Percentiles rank a stretch among this genome's conserved stretches.
Conservation (phyloP, 2,797 vertebrate species). For the Prionace glauca region DNA sequence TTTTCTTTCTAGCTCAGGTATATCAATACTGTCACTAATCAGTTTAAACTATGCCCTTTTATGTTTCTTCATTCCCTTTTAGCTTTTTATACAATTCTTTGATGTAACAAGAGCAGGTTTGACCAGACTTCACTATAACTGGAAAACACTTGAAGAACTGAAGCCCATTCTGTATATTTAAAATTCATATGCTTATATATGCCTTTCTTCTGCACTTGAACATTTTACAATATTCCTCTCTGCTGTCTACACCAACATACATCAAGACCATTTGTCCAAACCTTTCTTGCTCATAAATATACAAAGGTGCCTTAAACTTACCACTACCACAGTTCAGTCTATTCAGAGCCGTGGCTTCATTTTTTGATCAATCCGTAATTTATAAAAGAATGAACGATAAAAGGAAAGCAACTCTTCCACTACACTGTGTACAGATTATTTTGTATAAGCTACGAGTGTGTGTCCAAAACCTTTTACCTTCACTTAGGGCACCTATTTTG, state of each 20-base stretch:
- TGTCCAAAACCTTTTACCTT: background rate
- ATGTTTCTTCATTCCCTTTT: slow-evolving; percentile 81
- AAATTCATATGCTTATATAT: slow-evolving; percentile 95
- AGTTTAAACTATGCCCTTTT: slow-evolving; percentile 99
- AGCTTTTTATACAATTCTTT: slow-evolving; percentile 82
- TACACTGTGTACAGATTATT: slow-evolving; percentile 55
- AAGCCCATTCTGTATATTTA: slow-evolving; percentile 94
- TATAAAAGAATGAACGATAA: slow-evolving; percentile 77
- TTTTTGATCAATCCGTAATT: slow-evolving; percentile 75
- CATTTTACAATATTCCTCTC: slow-evolving; percentile 74
- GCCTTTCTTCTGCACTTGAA: slow-evolving; percentile 99
- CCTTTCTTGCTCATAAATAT: slow-evolving; percentile 61
- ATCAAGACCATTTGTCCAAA: slow-evolving; percentile 57
- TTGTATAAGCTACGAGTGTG: background rate
- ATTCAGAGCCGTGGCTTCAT: slow-evolving; percentile 75
- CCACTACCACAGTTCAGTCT: slow-evolving; percentile 70
- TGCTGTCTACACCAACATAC: slow-evolving; percentile 61
- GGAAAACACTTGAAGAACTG: slow-evolving; percentile 85
- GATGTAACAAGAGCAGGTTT: slow-evolving; percentile 95
- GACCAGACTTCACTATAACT: slow-evolving; percentile 86
- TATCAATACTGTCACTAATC: slow-evolving; percentile 98
- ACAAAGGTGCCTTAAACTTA: slow-evolving; percentile 60
- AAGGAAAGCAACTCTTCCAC: slow-evolving; percentile 74
- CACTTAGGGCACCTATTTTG: background rate
- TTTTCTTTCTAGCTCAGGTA: slow-evolving; percentile 67